These are phyloP conservation scores for Coryphaenoides rupestris DNA, from an alignment of 2,113 vertebrate species.

Conservation along the genomic window DNA sequence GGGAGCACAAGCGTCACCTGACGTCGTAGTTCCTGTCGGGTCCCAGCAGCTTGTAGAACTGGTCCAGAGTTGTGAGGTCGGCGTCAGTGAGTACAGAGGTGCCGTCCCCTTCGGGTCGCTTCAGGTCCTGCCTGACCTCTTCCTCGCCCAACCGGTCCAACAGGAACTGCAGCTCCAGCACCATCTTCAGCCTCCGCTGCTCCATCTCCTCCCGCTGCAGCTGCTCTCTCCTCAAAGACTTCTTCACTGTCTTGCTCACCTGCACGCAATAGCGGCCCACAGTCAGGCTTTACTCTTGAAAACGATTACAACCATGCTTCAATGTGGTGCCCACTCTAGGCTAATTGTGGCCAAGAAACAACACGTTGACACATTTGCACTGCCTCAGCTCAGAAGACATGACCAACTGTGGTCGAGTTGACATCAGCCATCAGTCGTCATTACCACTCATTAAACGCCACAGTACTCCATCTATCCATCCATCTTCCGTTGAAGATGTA, in stretches of 20 bases:
- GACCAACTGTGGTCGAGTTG: too few relatives aligned
- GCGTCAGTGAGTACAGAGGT: conserved; percentile 82
- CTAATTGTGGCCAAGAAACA: too few relatives aligned
- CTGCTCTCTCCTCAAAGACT: conserved; percentile 89
- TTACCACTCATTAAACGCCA: too few relatives aligned
- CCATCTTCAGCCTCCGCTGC: conserved; percentile 87
- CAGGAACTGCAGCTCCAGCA: conserved; percentile 91
- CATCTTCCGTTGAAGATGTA: too few relatives aligned
- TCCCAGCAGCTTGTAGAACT: conserved; percentile 93
- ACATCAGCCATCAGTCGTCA: too few relatives aligned
- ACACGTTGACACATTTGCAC: too few relatives aligned
- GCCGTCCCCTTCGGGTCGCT: conserved; percentile 77
- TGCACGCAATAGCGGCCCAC: conserved; percentile 38
- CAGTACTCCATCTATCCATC: too few relatives aligned
- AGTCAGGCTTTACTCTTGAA: background rate
- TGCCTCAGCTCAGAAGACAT: too few relatives aligned
- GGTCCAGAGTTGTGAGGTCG: conserved; percentile 84
- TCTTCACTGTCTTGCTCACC: conserved; percentile 96
- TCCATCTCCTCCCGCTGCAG: conserved; percentile 92
- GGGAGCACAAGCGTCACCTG: conserved; percentile 69
- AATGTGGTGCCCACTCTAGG: too few relatives aligned
- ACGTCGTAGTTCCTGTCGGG: conserved; percentile 86
- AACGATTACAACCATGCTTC: too few relatives aligned
- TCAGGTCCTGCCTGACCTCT: conserved; percentile 82
- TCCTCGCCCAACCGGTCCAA: conserved; percentile 93